Evolutionary conservation across 2,797 vertebrate species (phyloP).

Genomic region (Microctenopoma steveboyesi): DNA sequence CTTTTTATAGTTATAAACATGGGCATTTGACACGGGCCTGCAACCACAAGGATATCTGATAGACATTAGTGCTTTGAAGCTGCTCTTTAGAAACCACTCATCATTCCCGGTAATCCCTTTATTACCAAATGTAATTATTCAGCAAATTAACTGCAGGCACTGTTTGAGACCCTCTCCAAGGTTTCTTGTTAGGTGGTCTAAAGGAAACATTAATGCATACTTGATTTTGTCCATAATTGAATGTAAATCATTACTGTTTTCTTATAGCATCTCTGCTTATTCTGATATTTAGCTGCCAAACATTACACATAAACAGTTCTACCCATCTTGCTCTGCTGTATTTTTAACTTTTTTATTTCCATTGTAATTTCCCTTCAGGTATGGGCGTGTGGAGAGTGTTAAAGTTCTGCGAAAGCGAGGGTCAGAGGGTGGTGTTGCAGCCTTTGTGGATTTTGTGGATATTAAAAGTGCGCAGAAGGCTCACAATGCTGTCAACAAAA

Average conservation of each 20-base stretch:
- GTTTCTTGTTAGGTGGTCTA: not conserved
- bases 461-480: constrained; percentile 99
- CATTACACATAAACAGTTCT: not conserved
- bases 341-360: constrained; percentile 51
- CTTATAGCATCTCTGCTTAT: not conserved
- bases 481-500: constrained; percentile 99
- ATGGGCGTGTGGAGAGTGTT: constrained; percentile 99
- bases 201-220: not conserved
- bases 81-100: not conserved
- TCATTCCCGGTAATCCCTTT: not conserved
- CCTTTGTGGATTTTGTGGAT: constrained; percentile 99
- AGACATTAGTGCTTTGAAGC: not conserved
- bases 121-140: not conserved
- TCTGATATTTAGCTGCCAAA: not conserved
- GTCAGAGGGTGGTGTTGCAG: constrained; percentile 98
- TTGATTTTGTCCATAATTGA: not conserved
- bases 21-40: constrained; percentile 6
- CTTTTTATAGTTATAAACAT: constrained; percentile 7
- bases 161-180: not conserved
- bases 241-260: not conserved
- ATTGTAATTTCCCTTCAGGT: constrained; percentile 82
- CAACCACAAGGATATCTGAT: not conserved
- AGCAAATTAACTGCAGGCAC: not conserved
- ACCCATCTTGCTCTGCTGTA: not conserved
- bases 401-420: constrained; percentile 99